A percentile compares a stretch with the other conserved stretches of the same genome.
phyloP scores from a whole-genome alignment of 2,113 vertebrate species.

The Tachuris rubrigastra region DNA sequence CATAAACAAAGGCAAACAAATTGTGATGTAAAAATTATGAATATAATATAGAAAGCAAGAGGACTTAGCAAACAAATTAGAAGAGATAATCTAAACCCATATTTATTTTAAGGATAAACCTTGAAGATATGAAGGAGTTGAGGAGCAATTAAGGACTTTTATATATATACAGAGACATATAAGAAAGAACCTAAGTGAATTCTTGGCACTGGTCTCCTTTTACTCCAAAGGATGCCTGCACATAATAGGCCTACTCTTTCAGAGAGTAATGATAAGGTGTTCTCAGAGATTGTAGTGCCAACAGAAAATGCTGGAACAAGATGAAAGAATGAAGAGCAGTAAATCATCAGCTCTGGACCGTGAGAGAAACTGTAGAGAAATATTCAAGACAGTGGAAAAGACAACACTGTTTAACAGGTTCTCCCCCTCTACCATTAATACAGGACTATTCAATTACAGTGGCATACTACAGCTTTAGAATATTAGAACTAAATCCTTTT shows the following conservation, averaged over 20 bases:
- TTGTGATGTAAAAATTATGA: neutral
- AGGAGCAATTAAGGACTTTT: neutral
- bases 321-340: neutral
- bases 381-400: neutral
- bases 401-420: neutral
- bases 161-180: neutral
- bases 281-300: neutral
- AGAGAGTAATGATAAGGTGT: neutral
- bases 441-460: neutral
- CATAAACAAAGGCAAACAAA: neutral
- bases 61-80: neutral
- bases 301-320: neutral
- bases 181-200: neutral
- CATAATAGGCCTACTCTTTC: neutral
- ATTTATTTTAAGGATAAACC: neutral
- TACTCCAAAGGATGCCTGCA: neutral
- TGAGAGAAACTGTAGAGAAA: neutral
- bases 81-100: neutral
- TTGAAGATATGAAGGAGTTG: neutral
- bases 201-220: neutral
- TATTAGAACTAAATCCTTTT: neutral
- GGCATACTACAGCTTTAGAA: neutral
- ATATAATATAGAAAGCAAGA: neutral
- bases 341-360: neutral
- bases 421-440: neutral